Evolutionary conservation across 2,888 invertebrate species (phyloP).

Genomic region (Linnaemya tessellans): DNA sequence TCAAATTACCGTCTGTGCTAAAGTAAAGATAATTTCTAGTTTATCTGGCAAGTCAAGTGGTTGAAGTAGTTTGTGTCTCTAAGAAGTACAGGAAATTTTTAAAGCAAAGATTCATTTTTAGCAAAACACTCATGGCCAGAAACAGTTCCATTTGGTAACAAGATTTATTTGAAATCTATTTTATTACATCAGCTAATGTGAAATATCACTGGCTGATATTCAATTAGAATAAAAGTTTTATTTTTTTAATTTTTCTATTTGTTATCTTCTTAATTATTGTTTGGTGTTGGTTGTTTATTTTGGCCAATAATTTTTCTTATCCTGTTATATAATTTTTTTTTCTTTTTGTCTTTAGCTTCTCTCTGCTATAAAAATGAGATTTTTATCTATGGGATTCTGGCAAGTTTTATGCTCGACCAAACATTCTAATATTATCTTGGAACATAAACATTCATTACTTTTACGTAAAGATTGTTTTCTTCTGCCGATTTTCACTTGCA

Average conservation of each 20-base stretch:
- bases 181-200: constrained; percentile 48
- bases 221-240: constrained; percentile 31
- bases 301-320: constrained; percentile 69
- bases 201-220: constrained; percentile 53
- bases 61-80: constrained; percentile 32
- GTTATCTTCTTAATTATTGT: constrained; percentile 70
- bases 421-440: constrained; percentile 72
- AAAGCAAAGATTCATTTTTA: background rate
- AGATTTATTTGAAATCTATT: constrained; percentile 50
- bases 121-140: constrained; percentile 50
- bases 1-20: constrained; percentile 13
- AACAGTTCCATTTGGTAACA: background rate
- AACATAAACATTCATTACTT: constrained; percentile 72
- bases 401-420: constrained; percentile 46
- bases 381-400: constrained; percentile 55
- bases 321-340: constrained; percentile 58
- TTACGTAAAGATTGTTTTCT: constrained; percentile 46
- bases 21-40: constrained; percentile 52
- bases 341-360: constrained; percentile 12
- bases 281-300: constrained; percentile 56
- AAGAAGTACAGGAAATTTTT: background rate
- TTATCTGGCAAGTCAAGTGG: constrained; percentile 58
- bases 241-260: constrained; percentile 6
- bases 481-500: constrained; percentile 34
- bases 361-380: constrained; percentile 61